Evolutionary conservation across 2,797 vertebrate species (phyloP), one percentile per base, ranked within the genome.

Genomic region (Cossypha dichroa): DNA sequence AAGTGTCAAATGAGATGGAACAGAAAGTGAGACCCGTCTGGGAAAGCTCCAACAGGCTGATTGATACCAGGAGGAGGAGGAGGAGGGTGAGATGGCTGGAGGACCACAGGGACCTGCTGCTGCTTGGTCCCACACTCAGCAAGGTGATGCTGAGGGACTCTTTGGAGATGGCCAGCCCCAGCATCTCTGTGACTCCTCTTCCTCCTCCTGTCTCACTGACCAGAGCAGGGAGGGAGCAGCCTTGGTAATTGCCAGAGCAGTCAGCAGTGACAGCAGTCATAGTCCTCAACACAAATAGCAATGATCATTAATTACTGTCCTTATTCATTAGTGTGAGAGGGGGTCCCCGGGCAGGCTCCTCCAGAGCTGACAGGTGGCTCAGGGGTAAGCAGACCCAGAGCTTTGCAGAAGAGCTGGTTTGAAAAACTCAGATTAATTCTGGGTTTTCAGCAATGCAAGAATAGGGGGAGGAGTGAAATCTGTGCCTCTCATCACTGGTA

Each of bases 1-100:
- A 96, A 95, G 94, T 97, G 97, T 98, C 98, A 96, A 96, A 96
- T 97, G 97, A 97, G 94, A 97, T 49, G 96, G 96, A 98, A 97
- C 94, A 82, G 92, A 96, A 94, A 96, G 80, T 59, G 95, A 97
- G 93, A 96, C 94, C 95, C 93, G 86, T 80, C 95, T 91, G 92
- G 84, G 93, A 92, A 94, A 85, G 91, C 46, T 68, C 74, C 2
- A 12, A 69, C 15, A 33, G 74, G 68, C 68, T 95, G 96, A 97
- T 68, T 58, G 94, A 94, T 74, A 85, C 18, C 52, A 64, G 76
- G 85, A 48, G 66, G 87, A 87, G 54, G 68, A 46, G 66, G 87
- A 88, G 54, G 67, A 78, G 55, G 54, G 21, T 1, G 46, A 40
- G 41, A 52, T 18, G 70, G 72, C 55, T 10, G 12, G 25, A 75